Conservation (phyloP, 2,797 vertebrate genomes). For the Leptoclinus maculatus region DNA sequence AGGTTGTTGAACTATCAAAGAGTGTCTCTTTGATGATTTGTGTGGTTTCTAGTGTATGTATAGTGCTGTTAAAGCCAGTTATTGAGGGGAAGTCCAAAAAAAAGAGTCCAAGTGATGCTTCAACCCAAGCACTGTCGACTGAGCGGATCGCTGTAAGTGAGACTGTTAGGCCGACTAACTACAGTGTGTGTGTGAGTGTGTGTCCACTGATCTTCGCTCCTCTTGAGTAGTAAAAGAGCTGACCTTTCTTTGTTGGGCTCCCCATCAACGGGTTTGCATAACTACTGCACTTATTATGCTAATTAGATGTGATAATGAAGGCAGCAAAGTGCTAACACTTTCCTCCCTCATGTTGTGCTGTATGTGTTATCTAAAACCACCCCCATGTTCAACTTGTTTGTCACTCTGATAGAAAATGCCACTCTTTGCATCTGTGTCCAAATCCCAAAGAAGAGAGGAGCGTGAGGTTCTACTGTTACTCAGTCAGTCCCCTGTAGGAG, state of each 20-base stretch:
- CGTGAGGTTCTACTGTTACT: not conserved
- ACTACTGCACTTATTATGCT: constrained; percentile 59
- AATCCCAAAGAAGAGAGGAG: constrained; percentile 19
- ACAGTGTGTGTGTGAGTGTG: not conserved
- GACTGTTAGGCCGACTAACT: not conserved
- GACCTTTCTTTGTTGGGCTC: constrained; percentile 45
- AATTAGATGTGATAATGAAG: constrained; percentile 61
- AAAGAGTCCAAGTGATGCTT: not conserved
- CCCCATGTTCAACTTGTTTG: constrained; percentile 37
- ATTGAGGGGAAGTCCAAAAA: not conserved
- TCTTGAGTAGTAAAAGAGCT: constrained; percentile 36
- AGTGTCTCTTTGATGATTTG: not conserved
- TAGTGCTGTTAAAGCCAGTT: not conserved
- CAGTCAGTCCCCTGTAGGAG: not conserved
- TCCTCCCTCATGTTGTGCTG: constrained; percentile 38
- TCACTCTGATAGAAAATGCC: constrained; percentile 35
- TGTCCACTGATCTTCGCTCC: constrained; percentile 26
- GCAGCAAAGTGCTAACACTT: constrained; percentile 39
- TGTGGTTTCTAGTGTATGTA: not conserved
- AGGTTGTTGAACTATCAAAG: not conserved
- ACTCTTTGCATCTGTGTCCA: constrained; percentile 18
- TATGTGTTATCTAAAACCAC: constrained; percentile 35
- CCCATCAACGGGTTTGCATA: constrained; percentile 60
- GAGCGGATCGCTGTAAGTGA: not conserved
- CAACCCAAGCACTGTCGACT: not conserved